Base-by-base conservation (phyloP, 2,113 vertebrate genomes). In the Poecile atricapillus region DNA sequence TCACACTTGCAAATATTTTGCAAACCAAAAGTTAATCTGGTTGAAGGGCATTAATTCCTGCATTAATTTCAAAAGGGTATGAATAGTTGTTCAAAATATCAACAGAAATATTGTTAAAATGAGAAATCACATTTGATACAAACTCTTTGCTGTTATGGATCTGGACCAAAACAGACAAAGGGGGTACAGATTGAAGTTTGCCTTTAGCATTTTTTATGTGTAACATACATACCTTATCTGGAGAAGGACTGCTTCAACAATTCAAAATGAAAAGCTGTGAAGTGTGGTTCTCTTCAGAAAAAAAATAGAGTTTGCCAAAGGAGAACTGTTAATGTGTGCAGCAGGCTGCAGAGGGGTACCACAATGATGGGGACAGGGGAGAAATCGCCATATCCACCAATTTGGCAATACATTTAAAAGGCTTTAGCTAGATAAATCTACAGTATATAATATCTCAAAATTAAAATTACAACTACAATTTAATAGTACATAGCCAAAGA, bases 311-410 rank as follows among this genome's bases (percentile, higher is more conserved):
- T 58, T 82, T 70, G 30, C 46, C n/a, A 30, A n/a, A 63, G 43
- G 52, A 35, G 24, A 18, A 39, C 25, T 77, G 11, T 33, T 59
- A 13, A 19, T 20, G 7, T 55, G 17, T 55, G 19, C 31, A 55
- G 59, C 21, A 37, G 47, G 53, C 41, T 68, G 11, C 18, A 39
- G 55, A 41, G 39, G 16, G 30, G 23, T 74, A 37, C 59, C 50
- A 6, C 63, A 19, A 0, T 25, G 30, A 3, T 8, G 8, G 19
- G 17, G 10, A 2, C 3, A 11, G 13, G 33, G 16, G 9, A 35
- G 7, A 12, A 60, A 69, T 83, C 0, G 0, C n/a, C 43, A 4
- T 31, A 39, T 16, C 9, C 37, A 39, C 19, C 16, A 15, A 20
- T 49, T 11, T 44, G 41, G 24, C 28, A 56, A 81, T 74, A 33